These are phyloP conservation scores for Dolichallabes microphthalmus DNA, from an alignment of 2,113 vertebrate species.

Conservation along the genomic window DNA sequence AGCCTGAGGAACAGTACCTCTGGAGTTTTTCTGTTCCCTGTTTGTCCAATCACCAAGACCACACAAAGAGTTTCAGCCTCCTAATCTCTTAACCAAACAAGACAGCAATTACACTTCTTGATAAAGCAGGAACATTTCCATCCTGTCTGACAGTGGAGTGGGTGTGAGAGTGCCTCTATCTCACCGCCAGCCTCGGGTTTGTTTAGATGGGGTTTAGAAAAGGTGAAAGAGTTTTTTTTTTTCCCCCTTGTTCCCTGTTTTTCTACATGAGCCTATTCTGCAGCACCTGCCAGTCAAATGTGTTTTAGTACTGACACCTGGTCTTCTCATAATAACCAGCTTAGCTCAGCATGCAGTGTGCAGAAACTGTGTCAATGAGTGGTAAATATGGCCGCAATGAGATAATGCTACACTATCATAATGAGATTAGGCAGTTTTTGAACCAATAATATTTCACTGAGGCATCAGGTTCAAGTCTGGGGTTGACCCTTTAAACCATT, in stretches of 20 bases:
- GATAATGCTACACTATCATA: constrained; percentile 50
- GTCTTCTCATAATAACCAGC: constrained; percentile 47
- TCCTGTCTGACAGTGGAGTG: constrained; percentile 68
- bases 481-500: neutral
- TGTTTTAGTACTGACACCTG: constrained; percentile 38
- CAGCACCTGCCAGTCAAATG: constrained; percentile 64
- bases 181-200: constrained; percentile 39
- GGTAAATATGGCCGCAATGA: constrained; percentile 57
- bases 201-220: constrained; percentile 57
- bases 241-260: constrained; percentile 12
- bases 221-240: constrained; percentile 46
- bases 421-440: constrained; percentile 42
- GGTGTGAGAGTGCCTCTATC: constrained; percentile 59
- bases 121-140: constrained; percentile 78
- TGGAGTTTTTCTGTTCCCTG: constrained; percentile 66
- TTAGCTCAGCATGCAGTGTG: constrained; percentile 45
- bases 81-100: constrained; percentile 82
- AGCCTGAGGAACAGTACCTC: constrained; percentile 56
- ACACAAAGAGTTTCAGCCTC: constrained; percentile 76
- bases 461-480: neutral
- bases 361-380: constrained; percentile 55
- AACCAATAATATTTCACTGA: constrained; percentile 21
- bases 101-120: constrained; percentile 78
- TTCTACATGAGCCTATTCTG: constrained; percentile 14
- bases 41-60: constrained; percentile 78